Conservation (phyloP, 2,113 vertebrate genomes). For the Hiodon tergisus region DNA sequence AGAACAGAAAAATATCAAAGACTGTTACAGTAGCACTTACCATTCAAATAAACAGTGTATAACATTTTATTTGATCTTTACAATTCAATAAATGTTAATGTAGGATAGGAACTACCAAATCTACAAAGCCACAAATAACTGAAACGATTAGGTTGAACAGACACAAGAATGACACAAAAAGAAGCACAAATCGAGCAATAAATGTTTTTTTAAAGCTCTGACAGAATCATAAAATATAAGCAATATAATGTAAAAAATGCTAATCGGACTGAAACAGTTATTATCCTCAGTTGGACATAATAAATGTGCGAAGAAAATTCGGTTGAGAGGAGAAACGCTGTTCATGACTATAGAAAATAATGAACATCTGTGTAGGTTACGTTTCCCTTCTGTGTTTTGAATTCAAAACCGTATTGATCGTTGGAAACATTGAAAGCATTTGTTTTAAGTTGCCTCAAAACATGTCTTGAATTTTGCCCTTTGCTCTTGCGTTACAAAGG, state of each 20-base stretch:
- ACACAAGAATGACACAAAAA: too few relatives aligned
- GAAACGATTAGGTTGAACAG: too few relatives aligned
- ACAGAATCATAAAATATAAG: too few relatives aligned
- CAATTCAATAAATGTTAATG: background rate
- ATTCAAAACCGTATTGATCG: background rate
- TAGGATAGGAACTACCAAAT: background rate
- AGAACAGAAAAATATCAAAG: background rate
- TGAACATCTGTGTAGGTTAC: background rate
- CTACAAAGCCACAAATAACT: too few relatives aligned
- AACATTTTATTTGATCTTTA: background rate
- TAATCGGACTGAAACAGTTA: background rate
- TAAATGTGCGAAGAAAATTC: background rate
- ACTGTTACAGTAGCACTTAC: slow-evolving; percentile 8
- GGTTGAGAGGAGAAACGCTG: background rate
- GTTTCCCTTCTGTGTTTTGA: background rate
- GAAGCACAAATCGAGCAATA: too few relatives aligned
- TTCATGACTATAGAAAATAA: too few relatives aligned
- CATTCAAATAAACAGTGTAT: background rate
- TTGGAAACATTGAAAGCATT: background rate
- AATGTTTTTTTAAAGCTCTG: too few relatives aligned
- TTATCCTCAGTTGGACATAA: background rate
- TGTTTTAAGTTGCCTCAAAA: background rate
- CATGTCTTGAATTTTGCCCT: too few relatives aligned
- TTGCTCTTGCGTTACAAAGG: too few relatives aligned
- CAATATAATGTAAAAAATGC: background rate